phyloP scores from a whole-genome alignment of 2,113 vertebrate species.

The Phoenicopterus ruber region DNA sequence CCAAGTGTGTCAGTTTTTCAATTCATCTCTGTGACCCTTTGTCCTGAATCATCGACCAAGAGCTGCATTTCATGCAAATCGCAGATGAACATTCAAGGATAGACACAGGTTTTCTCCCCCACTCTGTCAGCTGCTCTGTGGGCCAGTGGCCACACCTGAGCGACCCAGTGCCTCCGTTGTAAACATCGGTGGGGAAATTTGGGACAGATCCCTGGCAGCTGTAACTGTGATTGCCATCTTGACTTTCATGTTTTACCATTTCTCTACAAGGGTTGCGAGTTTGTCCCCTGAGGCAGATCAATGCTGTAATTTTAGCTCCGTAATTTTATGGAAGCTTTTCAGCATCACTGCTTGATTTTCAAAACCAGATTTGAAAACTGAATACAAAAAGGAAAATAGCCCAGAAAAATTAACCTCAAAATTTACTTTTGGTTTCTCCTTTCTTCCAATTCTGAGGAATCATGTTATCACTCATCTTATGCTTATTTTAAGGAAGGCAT shows the following conservation, averaged over 20 bases:
- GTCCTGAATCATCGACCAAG: neutral
- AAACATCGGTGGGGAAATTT: neutral
- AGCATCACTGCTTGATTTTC: neutral
- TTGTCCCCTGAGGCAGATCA: neutral
- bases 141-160: neutral
- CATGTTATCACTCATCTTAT: neutral
- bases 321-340: neutral
- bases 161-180: neutral
- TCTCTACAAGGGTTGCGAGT: neutral
- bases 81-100: neutral
- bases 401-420: neutral
- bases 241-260: neutral
- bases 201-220: neutral
- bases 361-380: neutral
- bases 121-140: neutral
- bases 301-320: neutral
- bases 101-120: neutral
- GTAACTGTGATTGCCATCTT: neutral
- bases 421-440: neutral
- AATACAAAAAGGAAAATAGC: neutral
- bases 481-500: neutral
- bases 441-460: neutral
- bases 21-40: neutral
- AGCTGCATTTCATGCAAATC: neutral
- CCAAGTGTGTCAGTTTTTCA: neutral